Percentiles rank a stretch among this genome's conserved stretches.
phyloP scores from a whole-genome alignment of 2,888 invertebrate species.

The Chesias legatella region DNA sequence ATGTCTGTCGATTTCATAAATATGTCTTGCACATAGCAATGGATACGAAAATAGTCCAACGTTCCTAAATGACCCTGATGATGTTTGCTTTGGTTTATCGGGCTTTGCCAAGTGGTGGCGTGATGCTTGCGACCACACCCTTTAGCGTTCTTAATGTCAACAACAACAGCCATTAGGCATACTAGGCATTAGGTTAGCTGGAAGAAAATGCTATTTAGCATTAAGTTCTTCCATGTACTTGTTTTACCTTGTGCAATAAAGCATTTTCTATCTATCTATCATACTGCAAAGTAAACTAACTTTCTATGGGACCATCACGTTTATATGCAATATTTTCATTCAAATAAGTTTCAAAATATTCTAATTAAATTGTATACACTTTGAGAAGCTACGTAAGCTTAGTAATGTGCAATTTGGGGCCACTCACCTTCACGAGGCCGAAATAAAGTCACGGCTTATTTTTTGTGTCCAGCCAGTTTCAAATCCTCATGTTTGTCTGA shows the following conservation, averaged over 20 bases:
- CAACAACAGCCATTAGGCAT: constrained; percentile 9
- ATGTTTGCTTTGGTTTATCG: constrained; percentile 41
- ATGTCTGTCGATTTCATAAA: neutral
- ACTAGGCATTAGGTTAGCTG: no score
- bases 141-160: constrained; percentile 28
- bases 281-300: constrained; percentile 5
- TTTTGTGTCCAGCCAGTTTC: constrained; percentile 30
- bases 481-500: constrained; percentile 3
- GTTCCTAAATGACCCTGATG: constrained; percentile 16
- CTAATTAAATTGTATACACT: constrained; percentile 15
- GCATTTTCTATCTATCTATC: no score
- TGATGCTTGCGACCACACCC: constrained; percentile 39
- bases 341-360: constrained; percentile 17
- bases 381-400: constrained; percentile 23
- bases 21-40: constrained; percentile 1
- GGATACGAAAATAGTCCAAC: constrained; percentile 12
- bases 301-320: constrained; percentile 4
- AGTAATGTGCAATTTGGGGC: constrained; percentile 33
- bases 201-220: no score
- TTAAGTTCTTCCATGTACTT: no score
- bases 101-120: constrained; percentile 36
- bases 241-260: no score
- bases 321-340: constrained; percentile 10
- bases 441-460: constrained; percentile 32
- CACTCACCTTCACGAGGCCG: constrained; percentile 53